phyloP scores from a whole-genome alignment of 2,797 vertebrate genomes.

The Propithecus deckenii region DNA sequence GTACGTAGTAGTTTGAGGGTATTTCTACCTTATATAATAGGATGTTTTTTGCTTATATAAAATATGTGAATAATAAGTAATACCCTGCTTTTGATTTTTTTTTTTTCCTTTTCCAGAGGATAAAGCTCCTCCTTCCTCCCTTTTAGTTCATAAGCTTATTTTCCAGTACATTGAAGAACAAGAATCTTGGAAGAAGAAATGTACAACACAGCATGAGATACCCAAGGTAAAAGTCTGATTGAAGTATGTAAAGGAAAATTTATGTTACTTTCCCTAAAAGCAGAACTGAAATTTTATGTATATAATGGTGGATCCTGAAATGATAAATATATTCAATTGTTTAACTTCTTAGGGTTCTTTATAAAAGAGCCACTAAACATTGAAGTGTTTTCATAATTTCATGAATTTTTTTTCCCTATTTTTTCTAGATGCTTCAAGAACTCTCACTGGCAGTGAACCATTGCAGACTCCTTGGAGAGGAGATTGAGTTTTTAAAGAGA shows the following conservation, averaged over 20 bases:
- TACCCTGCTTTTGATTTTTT: slow-evolving; percentile 23
- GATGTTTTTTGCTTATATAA: slow-evolving; percentile 7
- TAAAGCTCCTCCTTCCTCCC: slow-evolving; percentile 84
- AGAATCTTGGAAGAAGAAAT: slow-evolving; percentile 82
- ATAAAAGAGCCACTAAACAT: slow-evolving; percentile 10
- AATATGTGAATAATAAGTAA: slow-evolving; percentile 55
- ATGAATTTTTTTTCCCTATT: neutral
- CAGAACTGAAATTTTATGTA: neutral
- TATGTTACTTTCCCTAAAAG: slow-evolving; percentile 29
- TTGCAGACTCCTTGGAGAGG: slow-evolving; percentile 85
- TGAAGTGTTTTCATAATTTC: slow-evolving; percentile 37
- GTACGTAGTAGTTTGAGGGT: neutral
- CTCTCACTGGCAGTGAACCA: slow-evolving; percentile 83
- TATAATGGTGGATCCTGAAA: neutral
- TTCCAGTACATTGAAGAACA: slow-evolving; percentile 83
- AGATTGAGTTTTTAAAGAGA: slow-evolving; percentile 86
- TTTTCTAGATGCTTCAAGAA: slow-evolving; percentile 84
- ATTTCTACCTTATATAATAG: slow-evolving; percentile 43
- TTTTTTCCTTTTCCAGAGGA: slow-evolving; percentile 80
- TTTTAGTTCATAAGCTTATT: slow-evolving; percentile 86
- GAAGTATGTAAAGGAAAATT: neutral
- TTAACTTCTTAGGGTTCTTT: slow-evolving; percentile 19
- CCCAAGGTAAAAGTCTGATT: slow-evolving; percentile 84
- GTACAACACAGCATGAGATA: slow-evolving; percentile 79
- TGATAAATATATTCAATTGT: slow-evolving; percentile 23